Evolutionary conservation across 1,140 invertebrate genomes (phyloP).

Genomic region (Watersipora subatra): DNA sequence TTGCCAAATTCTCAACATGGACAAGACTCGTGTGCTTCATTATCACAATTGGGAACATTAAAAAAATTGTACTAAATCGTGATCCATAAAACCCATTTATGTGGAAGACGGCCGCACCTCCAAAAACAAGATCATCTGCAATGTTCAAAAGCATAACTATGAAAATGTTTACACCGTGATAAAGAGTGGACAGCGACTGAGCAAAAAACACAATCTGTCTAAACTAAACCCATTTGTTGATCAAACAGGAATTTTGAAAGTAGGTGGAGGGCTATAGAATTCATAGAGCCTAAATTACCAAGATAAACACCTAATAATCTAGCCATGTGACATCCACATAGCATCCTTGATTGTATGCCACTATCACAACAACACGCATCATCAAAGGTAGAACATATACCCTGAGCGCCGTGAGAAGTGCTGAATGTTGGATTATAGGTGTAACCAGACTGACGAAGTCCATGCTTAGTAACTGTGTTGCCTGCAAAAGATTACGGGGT

Average conservation of each 20-base stretch:
- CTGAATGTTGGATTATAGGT: background rate
- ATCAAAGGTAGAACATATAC: background rate
- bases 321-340: background rate
- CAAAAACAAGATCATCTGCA: background rate
- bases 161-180: background rate
- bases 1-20: background rate
- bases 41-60: background rate
- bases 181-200: background rate
- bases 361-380: background rate
- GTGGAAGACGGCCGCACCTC: too few species aligned
- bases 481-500: background rate
- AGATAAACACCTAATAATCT: slow-evolving; percentile 1
- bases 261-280: background rate
- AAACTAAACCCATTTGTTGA: background rate
- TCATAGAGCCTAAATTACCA: background rate
- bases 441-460: background rate
- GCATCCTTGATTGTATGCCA: background rate
- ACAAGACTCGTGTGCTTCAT: background rate
- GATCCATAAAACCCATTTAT: background rate
- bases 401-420: background rate
- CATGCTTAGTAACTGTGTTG: background rate
- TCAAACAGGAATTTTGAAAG: background rate
- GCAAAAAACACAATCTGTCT: background rate
- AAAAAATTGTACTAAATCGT: background rate
- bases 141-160: background rate